These are phyloP conservation scores for Dromiciops gliroides DNA, from an alignment of 2,113 vertebrate genomes.

Conservation along the genomic window DNA sequence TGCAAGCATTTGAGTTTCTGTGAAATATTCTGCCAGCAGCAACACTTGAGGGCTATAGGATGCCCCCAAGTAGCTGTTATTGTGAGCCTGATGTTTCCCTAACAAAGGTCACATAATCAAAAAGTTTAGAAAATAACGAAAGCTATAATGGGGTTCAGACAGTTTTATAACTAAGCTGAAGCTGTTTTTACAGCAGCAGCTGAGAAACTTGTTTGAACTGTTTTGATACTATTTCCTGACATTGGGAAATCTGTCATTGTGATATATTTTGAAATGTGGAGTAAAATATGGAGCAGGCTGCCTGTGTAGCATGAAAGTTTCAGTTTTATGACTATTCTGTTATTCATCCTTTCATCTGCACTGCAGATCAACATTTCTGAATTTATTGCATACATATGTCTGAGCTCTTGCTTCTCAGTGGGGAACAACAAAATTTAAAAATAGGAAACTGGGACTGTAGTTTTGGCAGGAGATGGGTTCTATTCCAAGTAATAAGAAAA, in stretches of 20 bases:
- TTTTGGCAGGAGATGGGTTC: conserved; percentile 46
- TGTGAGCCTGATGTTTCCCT: conserved; percentile 49
- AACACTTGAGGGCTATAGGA: not conserved
- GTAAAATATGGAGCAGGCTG: conserved; percentile 60
- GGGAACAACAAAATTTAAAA: conserved; percentile 78
- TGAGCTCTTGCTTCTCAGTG: conserved; percentile 80
- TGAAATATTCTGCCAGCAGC: not conserved
- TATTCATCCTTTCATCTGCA: conserved; percentile 84
- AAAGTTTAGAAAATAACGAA: conserved; percentile 47
- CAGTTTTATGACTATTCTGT: conserved; percentile 65
- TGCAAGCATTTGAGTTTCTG: not conserved
- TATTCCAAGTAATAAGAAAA: conserved; percentile 48
- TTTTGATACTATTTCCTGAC: conserved; percentile 67
- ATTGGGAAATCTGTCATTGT: conserved; percentile 65
- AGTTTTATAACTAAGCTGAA: conserved; percentile 63
- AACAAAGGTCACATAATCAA: conserved; percentile 29
- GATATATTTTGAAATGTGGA: conserved; percentile 71
- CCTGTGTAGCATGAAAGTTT: conserved; percentile 61
- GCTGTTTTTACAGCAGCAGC: conserved; percentile 63
- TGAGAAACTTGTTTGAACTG: conserved; percentile 63
- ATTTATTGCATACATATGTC: conserved; percentile 82
- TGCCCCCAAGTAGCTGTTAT: conserved; percentile 2
- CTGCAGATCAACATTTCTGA: conserved; percentile 82
- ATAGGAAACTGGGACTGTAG: conserved; percentile 54
- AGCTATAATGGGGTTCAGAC: conserved; percentile 51